A percentile compares a stretch with the other conserved stretches of the same genome.
phyloP scores from a whole-genome alignment of 2,113 vertebrate genomes.

The Callospermophilus lateralis region DNA sequence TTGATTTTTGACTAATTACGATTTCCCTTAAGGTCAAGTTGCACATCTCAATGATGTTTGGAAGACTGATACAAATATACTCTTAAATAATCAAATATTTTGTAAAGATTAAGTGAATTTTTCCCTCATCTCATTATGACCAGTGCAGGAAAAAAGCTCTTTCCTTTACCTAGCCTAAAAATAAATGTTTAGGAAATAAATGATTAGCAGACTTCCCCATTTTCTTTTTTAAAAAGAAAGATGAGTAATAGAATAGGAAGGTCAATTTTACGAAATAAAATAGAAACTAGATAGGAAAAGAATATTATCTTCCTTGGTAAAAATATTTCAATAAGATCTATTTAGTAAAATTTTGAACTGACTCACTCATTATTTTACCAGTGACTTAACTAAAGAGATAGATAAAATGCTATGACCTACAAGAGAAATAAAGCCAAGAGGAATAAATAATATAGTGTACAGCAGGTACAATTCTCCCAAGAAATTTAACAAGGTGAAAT shows the following conservation, averaged over 20 bases:
- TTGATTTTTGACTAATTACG: conserved; percentile 58
- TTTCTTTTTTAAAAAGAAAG: conserved; percentile 31
- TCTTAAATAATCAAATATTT: conserved; percentile 47
- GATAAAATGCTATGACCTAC: not conserved
- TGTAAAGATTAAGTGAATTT: conserved; percentile 30
- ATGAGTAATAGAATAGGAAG: not conserved
- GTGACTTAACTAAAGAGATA: conserved; percentile 34
- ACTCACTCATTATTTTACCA: not conserved
- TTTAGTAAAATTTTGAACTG: conserved; percentile 29
- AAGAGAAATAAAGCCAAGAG: conserved; percentile 49
- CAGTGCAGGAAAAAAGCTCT: not conserved
- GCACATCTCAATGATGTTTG: not conserved
- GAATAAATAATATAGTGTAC: not conserved
- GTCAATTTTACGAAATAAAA: not conserved
- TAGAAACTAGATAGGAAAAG: not conserved
- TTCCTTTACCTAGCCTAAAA: not conserved
- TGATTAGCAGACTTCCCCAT: not conserved
- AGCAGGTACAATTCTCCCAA: not conserved
- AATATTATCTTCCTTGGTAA: conserved; percentile 7
- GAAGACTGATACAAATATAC: conserved; percentile 20
- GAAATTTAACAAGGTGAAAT: conserved; percentile 37
- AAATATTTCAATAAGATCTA: conserved; percentile 49
- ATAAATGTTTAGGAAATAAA: conserved; percentile 18
- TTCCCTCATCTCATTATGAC: not conserved
- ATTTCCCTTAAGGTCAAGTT: conserved; percentile 46